Percentiles rank a stretch among this genome's conserved stretches.
phyloP scores from a whole-genome alignment of 1,140 invertebrate genomes.

The Rhopalosiphum maidis region DNA sequence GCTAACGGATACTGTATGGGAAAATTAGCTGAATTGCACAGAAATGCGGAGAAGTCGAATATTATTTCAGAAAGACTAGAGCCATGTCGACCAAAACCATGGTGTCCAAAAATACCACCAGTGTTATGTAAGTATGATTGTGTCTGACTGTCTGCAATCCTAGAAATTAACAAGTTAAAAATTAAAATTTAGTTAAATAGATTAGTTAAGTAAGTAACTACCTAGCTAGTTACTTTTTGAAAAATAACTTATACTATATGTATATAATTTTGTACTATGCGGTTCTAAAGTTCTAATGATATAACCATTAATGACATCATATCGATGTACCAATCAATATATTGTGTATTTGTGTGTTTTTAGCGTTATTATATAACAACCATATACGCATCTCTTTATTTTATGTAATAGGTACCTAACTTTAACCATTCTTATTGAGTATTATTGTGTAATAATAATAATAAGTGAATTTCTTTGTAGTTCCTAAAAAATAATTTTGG shows the following conservation, averaged over 20 bases:
- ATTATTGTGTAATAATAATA: too few species aligned
- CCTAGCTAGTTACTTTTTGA: neutral
- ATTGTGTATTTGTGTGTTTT: too few species aligned
- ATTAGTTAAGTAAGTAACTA: neutral
- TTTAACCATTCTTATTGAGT: too few species aligned
- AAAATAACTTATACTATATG: neutral
- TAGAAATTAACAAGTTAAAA: neutral
- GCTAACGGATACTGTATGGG: conserved; percentile 33
- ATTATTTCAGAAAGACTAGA: conserved; percentile 19
- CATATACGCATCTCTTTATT: too few species aligned
- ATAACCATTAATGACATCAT: too few species aligned
- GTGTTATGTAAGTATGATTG: conserved; percentile 34
- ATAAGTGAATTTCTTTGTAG: neutral
- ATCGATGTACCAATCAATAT: too few species aligned
- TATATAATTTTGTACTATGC: too few species aligned
- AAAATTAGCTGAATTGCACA: neutral
- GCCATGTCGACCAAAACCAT: conserved; percentile 34
- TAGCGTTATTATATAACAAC: too few species aligned
- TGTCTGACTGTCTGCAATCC: fast-evolving
- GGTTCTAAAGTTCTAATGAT: too few species aligned
- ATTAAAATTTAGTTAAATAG: neutral
- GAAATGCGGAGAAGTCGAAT: conserved; percentile 14
- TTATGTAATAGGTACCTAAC: too few species aligned
- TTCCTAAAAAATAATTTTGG: neutral
- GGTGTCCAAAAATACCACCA: conserved; percentile 49